These are phyloP conservation scores for Acleris emargana DNA, from an alignment of 2,888 invertebrate genomes.

Conservation along the genomic window DNA sequence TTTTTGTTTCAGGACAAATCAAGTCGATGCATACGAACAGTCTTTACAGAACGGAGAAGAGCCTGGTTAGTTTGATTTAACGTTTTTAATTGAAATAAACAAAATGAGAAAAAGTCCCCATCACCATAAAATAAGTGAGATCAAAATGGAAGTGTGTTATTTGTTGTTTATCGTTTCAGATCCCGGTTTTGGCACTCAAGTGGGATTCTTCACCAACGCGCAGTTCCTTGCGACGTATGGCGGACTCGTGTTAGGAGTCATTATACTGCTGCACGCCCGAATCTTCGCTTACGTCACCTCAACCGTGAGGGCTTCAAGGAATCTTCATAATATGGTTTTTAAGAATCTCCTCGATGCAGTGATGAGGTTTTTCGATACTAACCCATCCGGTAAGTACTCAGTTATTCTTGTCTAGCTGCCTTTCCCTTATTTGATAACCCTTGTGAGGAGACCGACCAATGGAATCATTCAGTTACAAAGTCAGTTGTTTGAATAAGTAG, in stretches of 20 bases:
- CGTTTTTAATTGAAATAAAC: not conserved
- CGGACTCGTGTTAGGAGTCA: slow-evolving; percentile 61
- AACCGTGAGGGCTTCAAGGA: slow-evolving; percentile 86
- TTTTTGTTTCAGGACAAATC: slow-evolving; percentile 65
- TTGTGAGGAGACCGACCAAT: not conserved
- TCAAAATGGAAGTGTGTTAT: not conserved
- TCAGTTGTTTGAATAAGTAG: no score
- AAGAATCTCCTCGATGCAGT: slow-evolving; percentile 86
- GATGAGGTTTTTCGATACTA: slow-evolving; percentile 90
- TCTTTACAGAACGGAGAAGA: slow-evolving; percentile 52
- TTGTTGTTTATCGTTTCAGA: slow-evolving; percentile 51
- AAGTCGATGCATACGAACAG: slow-evolving; percentile 61
- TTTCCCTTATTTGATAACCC: not conserved
- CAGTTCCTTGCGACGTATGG: slow-evolving; percentile 68
- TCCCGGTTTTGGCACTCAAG: slow-evolving; percentile 55
- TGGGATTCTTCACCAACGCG: slow-evolving; percentile 63
- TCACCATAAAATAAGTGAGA: not conserved
- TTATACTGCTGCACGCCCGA: slow-evolving; percentile 76
- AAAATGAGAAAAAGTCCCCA: not conserved
- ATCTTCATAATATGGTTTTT: slow-evolving; percentile 91
- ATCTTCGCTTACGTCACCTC: slow-evolving; percentile 85
- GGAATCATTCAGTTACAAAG: not conserved
- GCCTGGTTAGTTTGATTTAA: slow-evolving; percentile 53
- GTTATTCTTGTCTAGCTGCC: not conserved
- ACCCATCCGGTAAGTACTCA: slow-evolving; percentile 89